Evolutionary conservation across 2,888 invertebrate genomes (phyloP).

Genomic region (Argyra leucocephala): DNA sequence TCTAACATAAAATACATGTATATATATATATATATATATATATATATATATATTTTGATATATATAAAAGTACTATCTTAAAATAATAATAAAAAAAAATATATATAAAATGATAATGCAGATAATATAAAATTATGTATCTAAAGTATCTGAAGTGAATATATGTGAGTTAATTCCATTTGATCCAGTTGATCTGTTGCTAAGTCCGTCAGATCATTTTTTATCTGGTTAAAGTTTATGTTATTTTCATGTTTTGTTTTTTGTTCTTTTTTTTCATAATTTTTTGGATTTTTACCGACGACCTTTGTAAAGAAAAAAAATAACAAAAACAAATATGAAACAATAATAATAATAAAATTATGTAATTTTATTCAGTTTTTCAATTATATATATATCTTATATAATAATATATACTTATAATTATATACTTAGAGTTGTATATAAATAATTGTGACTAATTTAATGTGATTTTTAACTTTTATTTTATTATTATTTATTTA

Average conservation of each 20-base stretch:
- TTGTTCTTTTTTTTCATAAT: not conserved
- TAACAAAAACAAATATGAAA: no score
- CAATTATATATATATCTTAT: not conserved
- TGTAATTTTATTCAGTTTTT: not conserved
- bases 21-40: not conserved
- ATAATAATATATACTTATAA: not conserved
- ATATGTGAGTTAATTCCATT: constrained; percentile 4
- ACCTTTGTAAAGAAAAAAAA: not conserved
- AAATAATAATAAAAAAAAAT: no score
- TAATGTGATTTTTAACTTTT: not conserved
- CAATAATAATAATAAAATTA: no score
- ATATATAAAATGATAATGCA: no score
- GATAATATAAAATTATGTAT: not conserved
- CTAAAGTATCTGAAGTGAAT: not conserved
- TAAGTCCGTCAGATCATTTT: constrained; percentile 4
- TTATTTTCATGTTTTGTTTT: not conserved
- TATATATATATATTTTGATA: not conserved
- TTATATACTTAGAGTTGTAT: not conserved
- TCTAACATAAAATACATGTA: not conserved
- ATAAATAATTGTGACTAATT: not conserved
- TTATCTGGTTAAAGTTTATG: not conserved
- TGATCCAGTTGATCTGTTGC: constrained; percentile 1
- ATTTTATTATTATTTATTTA: no score
- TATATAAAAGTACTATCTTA: not conserved
- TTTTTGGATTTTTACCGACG: not conserved